phyloP scores from a whole-genome alignment of 2,888 invertebrate genomes.

The Pycnomerus fuliginosus region DNA sequence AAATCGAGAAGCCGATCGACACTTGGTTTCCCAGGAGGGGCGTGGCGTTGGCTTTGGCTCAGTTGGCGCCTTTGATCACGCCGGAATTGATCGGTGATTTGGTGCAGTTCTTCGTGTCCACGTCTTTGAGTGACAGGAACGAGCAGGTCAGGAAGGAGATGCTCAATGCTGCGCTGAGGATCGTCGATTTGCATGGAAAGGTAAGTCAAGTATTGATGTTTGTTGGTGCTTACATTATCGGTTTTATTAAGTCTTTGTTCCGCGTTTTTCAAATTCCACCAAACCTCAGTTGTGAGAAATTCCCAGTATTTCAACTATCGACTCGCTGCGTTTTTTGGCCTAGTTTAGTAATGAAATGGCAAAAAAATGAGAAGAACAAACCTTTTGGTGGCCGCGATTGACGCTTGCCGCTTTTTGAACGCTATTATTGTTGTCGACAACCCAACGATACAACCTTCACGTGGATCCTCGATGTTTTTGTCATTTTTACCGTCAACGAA shows the following conservation, averaged over 20 bases:
- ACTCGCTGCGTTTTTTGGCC: no score
- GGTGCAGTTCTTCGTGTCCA: slow-evolving; percentile 81
- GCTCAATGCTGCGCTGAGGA: slow-evolving; percentile 89
- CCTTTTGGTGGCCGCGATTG: no score
- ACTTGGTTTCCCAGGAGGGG: slow-evolving; percentile 90
- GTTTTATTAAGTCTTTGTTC: not conserved
- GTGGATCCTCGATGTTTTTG: no score
- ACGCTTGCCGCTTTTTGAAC: no score
- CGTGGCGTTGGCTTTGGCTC: slow-evolving; percentile 77
- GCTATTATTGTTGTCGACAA: no score
- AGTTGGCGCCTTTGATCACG: slow-evolving; percentile 73
- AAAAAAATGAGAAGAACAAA: no score
- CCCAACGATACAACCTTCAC: no score
- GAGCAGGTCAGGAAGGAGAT: slow-evolving; percentile 83
- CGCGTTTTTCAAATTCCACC: no score
- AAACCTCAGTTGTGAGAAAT: no score
- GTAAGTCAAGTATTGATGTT: slow-evolving; percentile 46
- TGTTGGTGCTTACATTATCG: slow-evolving; percentile 1
- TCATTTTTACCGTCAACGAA: no score
- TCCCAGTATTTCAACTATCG: no score
- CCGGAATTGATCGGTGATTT: slow-evolving; percentile 68
- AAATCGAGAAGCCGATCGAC: slow-evolving; percentile 81
- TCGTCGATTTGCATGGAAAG: slow-evolving; percentile 92
- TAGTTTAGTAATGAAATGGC: no score
- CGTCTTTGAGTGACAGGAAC: slow-evolving; percentile 83